Base-by-base conservation (phyloP, 2,797 vertebrate genomes). In the Megaceryle alcyon region DNA sequence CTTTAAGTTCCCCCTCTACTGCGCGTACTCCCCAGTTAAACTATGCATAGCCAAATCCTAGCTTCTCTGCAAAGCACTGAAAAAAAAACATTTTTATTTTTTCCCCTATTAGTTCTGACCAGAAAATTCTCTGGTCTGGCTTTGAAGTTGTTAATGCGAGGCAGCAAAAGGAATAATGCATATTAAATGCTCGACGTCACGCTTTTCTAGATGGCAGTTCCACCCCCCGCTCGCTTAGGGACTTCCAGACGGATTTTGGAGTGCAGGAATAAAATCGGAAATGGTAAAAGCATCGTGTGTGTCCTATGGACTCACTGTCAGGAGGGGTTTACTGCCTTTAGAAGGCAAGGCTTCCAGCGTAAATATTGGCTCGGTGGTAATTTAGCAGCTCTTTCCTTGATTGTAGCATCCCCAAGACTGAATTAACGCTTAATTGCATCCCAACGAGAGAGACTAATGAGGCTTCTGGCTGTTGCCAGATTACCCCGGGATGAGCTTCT, bases 301-400 rank as follows among this genome's bases (percentile, higher is more conserved):
- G 97, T 98, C 97, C 97, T 96, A 87, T 97, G 97, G 97, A 97
- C 96, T 97, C 82, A 9, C 78, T 63, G 39, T 82, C 88, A 91
- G 94, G 97, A 77, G 93, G 90, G 76, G 44, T 94, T 57, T 97
- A 97, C 94, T 96, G 79, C 85, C 96, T 88, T 79, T 57, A 95
- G 86, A 82, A 71, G 59, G 83, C 65, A 81, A 91, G 65, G 90
- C 61, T 95, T 97, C 91, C 93, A 79, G 84, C 72, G 78, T 79
- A 86, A 79, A 26, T 75, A 39, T 13, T 88, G 59, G 86, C 33
- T 60, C 63, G 68, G 29, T 78, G 69, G 64, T 76, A 39, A 88
- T 73, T 75, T 41, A 92, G 48, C 78, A 53, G 51, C 35, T 35
- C 39, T 80, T 33, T 51, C 49, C n/a, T 75, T 92, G 96, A 96